These are phyloP conservation scores for Marisa cornuarietis DNA, from an alignment of 1,140 invertebrate genomes.

Conservation along the genomic window DNA sequence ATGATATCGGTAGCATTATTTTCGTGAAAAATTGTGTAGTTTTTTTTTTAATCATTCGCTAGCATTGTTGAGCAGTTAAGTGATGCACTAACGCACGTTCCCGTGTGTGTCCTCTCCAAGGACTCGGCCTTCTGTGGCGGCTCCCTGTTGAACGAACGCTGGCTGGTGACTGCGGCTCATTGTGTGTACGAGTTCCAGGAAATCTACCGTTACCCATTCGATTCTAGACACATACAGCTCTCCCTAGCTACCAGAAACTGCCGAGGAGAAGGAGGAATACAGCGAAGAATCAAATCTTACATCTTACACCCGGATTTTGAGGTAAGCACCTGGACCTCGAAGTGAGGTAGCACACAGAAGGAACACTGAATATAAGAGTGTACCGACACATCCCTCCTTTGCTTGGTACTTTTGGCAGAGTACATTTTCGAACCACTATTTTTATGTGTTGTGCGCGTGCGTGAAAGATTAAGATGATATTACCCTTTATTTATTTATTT, in stretches of 20 bases:
- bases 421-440: no score
- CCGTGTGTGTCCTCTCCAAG: slow-evolving; percentile 27
- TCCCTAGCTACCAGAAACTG: slow-evolving; percentile 47
- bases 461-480: no score
- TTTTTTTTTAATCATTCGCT: no score
- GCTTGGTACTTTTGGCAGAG: no score
- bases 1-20: no score
- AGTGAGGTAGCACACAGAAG: no score
- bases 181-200: slow-evolving; percentile 45
- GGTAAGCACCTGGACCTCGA: neutral
- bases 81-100: neutral
- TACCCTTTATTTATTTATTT: no score
- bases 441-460: no score
- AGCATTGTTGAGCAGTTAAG: no score
- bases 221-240: slow-evolving; percentile 34
- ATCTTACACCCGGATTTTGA: slow-evolving; percentile 22
- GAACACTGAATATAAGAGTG: no score
- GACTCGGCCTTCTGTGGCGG: slow-evolving; percentile 50
- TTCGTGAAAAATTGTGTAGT: no score
- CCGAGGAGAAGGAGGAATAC: slow-evolving; percentile 37
- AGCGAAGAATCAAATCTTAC: slow-evolving; percentile 26
- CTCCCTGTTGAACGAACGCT: slow-evolving; percentile 41
- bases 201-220: slow-evolving; percentile 41
- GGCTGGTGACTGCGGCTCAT: slow-evolving; percentile 53
- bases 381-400: no score